These are phyloP conservation scores for Acipenser oxyrinchus DNA, from an alignment of 2,797 vertebrate genomes.

Conservation along the genomic window DNA sequence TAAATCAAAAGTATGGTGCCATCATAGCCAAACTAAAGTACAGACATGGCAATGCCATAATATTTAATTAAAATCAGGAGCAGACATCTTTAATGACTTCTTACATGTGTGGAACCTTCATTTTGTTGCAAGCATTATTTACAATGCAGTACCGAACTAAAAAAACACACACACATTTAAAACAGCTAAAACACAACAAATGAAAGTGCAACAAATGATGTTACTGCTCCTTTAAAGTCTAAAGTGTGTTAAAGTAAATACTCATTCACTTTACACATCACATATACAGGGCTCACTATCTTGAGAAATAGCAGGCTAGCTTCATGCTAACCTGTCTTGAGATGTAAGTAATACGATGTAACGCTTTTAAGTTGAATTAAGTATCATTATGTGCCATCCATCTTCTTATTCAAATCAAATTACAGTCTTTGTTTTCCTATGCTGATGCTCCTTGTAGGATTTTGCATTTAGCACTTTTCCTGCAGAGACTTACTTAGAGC, in stretches of 20 bases:
- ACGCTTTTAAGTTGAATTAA: conserved; percentile 60
- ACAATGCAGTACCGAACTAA: too few relatives aligned
- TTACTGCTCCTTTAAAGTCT: too few relatives aligned
- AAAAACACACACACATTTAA: neutral
- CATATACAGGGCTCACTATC: conserved; percentile 16
- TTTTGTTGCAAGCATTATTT: too few relatives aligned
- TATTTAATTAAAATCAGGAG: too few relatives aligned
- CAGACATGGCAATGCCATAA: too few relatives aligned
- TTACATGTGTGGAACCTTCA: too few relatives aligned
- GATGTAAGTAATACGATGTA: conserved; percentile 59
- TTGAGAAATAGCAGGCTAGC: conserved; percentile 44
- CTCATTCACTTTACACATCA: too few relatives aligned
- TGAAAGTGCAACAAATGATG: neutral
- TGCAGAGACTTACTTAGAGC: conserved; percentile 16
- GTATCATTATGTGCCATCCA: conserved; percentile 57
- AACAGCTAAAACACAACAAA: neutral
- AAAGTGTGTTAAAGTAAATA: too few relatives aligned
- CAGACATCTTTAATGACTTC: too few relatives aligned
- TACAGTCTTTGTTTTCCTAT: conserved; percentile 33
- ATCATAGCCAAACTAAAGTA: too few relatives aligned
- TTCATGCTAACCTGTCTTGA: conserved; percentile 62
- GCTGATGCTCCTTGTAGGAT: conserved; percentile 21
- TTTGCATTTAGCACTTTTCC: conserved; percentile 15
- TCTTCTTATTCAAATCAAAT: conserved; percentile 56
- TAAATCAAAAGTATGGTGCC: too few relatives aligned